Percentiles rank a stretch among this genome's conserved stretches.
Evolutionary conservation across 2,113 vertebrate species (phyloP).

Genomic region (Piaya cayana): DNA sequence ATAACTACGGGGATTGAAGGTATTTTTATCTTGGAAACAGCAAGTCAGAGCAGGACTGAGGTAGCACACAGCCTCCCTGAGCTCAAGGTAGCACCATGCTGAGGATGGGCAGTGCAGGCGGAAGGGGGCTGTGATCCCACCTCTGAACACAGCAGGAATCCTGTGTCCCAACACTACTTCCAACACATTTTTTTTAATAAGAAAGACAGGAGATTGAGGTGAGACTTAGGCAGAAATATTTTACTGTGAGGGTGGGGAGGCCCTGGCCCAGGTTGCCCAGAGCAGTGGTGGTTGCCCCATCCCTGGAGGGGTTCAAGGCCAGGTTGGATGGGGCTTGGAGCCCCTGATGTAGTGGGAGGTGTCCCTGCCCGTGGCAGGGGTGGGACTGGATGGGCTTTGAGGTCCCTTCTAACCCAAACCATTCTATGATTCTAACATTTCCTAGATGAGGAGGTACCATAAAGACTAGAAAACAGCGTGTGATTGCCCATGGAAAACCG

Average conservation of each 20-base stretch:
- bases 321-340: no score
- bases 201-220: no score
- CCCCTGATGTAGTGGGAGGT: no score
- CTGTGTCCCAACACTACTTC: background rate
- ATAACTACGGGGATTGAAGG: accelerated
- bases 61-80: background rate
- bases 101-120: background rate
- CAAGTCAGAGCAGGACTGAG: background rate
- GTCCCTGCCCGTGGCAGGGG: no score
- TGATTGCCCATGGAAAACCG: background rate
- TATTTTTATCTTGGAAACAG: background rate
- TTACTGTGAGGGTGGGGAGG: no score
- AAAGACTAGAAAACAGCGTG: background rate
- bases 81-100: background rate
- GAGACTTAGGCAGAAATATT: no score
- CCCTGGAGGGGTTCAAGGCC: no score
- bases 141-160: background rate
- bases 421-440: no score
- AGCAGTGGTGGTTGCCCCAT: no score
- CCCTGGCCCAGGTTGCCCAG: no score
- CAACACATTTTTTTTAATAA: background rate
- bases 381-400: no score
- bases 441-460: background rate
- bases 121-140: background rate
- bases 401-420: no score